Evolutionary conservation across 2,113 vertebrate genomes (phyloP).

Genomic region (Paralichthys olivaceus): DNA sequence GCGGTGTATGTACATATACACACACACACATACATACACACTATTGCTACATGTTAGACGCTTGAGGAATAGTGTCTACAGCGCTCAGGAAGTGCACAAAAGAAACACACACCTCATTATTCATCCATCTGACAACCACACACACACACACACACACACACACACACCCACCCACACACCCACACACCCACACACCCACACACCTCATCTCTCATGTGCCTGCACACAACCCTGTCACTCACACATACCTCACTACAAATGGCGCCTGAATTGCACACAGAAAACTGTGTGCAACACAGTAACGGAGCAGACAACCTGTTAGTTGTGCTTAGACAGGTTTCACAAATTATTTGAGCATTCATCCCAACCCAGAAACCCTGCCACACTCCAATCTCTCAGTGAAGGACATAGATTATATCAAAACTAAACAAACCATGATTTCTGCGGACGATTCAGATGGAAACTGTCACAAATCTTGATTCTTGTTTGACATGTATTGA

Average conservation of each 20-base stretch:
- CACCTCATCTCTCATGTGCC: constrained; percentile 52
- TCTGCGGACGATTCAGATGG: not conserved
- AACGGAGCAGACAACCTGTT: constrained; percentile 44
- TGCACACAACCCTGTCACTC: constrained; percentile 43
- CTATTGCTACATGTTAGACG: constrained; percentile 38
- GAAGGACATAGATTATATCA: not conserved
- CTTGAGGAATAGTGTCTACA: too few species aligned
- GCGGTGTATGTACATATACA: constrained; percentile 9
- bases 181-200: constrained; percentile 22
- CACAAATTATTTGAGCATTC: constrained; percentile 17
- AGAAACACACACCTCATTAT: constrained; percentile 63
- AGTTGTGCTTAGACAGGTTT: constrained; percentile 37
- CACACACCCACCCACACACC: constrained; percentile 34
- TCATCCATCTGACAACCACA: constrained; percentile 51
- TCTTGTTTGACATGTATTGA: not conserved
- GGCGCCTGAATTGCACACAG: not conserved
- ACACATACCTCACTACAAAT: constrained; percentile 44
- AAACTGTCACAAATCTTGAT: not conserved
- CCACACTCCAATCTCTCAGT: not conserved
- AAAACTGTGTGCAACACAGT: constrained; percentile 7
- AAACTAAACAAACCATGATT: not conserved
- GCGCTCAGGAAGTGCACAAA: constrained; percentile 23
- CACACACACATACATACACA: not conserved
- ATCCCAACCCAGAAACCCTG: constrained; percentile 1
- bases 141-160: constrained; percentile 10